Conservation (phyloP, 2,888 invertebrate genomes). For the Lepidocyrtoides sp. region DNA sequence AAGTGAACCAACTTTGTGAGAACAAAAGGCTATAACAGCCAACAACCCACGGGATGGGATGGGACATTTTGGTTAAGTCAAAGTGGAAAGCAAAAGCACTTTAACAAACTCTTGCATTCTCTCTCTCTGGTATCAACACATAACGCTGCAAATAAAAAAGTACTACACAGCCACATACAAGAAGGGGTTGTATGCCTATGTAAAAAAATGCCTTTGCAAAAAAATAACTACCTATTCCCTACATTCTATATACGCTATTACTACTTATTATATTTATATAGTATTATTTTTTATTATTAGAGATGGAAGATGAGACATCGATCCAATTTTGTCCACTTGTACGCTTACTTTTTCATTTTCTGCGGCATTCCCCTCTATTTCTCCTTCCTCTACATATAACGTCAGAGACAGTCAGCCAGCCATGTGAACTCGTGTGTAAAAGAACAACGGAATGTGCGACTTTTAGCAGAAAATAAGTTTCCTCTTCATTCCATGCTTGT, state of each 20-base stretch:
- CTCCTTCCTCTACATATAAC: not conserved
- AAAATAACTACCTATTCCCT: not conserved
- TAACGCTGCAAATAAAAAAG: not conserved
- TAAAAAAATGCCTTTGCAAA: not conserved
- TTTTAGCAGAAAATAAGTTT: constrained; percentile 23
- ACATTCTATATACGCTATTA: not conserved
- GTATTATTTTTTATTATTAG: not conserved
- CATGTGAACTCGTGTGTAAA: not conserved
- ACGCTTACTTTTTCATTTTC: not conserved
- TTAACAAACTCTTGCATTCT: not conserved
- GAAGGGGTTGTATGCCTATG: not conserved
- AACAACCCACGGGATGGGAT: constrained; percentile 61
- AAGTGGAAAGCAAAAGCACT: not conserved
- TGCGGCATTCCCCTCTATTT: not conserved
- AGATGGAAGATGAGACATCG: constrained; percentile 51
- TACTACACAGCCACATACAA: too few species aligned
- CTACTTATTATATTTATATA: too few species aligned
- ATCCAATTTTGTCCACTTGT: constrained; percentile 59
- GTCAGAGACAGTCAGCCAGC: not conserved
- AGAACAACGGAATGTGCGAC: not conserved
- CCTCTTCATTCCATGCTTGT: constrained; percentile 28
- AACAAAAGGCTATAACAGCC: constrained; percentile 6
- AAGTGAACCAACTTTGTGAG: constrained; percentile 10
- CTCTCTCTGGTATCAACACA: not conserved
- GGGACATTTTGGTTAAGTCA: constrained; percentile 28